These are phyloP conservation scores for Acromyrmex charruanus DNA, from an alignment of 1,140 invertebrate species.

Conservation along the genomic window DNA sequence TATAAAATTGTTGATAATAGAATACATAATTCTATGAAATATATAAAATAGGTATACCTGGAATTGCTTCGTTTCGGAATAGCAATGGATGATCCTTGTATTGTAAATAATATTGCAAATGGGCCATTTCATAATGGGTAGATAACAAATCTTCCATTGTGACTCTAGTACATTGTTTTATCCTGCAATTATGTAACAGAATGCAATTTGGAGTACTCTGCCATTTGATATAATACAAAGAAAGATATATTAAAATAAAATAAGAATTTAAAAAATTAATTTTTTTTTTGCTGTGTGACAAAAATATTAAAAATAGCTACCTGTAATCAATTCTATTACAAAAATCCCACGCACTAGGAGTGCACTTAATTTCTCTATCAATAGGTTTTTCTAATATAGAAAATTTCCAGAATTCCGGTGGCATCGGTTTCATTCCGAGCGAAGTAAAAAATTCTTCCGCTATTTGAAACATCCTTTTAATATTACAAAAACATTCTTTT, in stretches of 20 bases:
- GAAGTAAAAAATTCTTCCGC: conserved; percentile 94
- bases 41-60: conserved; percentile 86
- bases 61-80: conserved; percentile 93
- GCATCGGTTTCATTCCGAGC: conserved; percentile 92
- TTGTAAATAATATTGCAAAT: conserved; percentile 94
- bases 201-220: not conserved
- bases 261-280: not conserved
- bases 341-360: conserved; percentile 96
- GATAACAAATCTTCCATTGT: conserved; percentile 93
- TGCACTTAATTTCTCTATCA: conserved; percentile 93
- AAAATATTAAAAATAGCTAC: conserved; percentile 82
- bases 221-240: not conserved
- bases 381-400: conserved; percentile 91
- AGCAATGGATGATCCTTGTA: conserved; percentile 92
- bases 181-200: conserved; percentile 87
- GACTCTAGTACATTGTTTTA: conserved; percentile 96
- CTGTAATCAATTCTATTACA: conserved; percentile 93
- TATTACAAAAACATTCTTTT: conserved; percentile 63
- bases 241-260: conserved; percentile 13
- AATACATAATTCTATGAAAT: not conserved
- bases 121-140: conserved; percentile 95
- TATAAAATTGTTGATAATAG: conserved; percentile 64
- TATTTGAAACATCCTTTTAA: conserved; percentile 91
- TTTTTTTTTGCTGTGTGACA: not conserved
- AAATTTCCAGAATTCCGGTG: conserved; percentile 93